A percentile compares a stretch with the other conserved stretches of the same genome.
phyloP scores from a whole-genome alignment of 2,888 invertebrate species.

The Creontiades dilutus region DNA sequence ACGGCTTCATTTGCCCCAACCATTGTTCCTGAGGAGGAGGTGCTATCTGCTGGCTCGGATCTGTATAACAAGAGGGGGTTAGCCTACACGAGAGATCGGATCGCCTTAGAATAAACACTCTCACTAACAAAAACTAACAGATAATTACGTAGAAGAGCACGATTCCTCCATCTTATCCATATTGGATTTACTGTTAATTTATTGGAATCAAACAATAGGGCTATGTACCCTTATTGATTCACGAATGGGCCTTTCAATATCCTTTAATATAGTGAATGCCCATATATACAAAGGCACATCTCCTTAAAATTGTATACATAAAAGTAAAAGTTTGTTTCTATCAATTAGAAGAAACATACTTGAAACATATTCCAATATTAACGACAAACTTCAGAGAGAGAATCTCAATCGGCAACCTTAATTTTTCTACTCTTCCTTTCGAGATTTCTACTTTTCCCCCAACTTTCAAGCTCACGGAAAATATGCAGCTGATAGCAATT shows the following conservation, averaged over 20 bases:
- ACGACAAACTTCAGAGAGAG: too few species aligned
- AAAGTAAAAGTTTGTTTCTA: too few species aligned
- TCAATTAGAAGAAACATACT: too few species aligned
- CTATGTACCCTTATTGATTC: conserved; percentile 34
- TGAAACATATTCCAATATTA: too few species aligned
- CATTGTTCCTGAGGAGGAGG: conserved; percentile 55
- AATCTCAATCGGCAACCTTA: too few species aligned
- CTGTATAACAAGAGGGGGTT: conserved; percentile 59
- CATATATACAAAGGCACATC: too few species aligned
- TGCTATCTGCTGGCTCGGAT: conserved; percentile 66
- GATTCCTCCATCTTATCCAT: conserved; percentile 47
- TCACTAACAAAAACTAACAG: conserved; percentile 70
- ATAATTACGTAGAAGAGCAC: conserved; percentile 56
- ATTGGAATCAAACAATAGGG: conserved; percentile 20
- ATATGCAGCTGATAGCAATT: too few species aligned
- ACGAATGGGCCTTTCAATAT: not conserved
- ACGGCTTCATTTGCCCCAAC: conserved; percentile 69
- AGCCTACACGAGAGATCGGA: conserved; percentile 62
- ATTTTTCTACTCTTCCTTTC: too few species aligned
- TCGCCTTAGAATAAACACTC: conserved; percentile 68
- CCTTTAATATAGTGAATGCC: not conserved
- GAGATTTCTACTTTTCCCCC: too few species aligned
- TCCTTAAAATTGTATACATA: too few species aligned
- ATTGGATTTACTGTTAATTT: not conserved
- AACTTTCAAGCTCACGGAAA: too few species aligned